Evolutionary conservation across 1,140 invertebrate genomes (phyloP).

Genomic region (Choristoneura fumiferana): DNA sequence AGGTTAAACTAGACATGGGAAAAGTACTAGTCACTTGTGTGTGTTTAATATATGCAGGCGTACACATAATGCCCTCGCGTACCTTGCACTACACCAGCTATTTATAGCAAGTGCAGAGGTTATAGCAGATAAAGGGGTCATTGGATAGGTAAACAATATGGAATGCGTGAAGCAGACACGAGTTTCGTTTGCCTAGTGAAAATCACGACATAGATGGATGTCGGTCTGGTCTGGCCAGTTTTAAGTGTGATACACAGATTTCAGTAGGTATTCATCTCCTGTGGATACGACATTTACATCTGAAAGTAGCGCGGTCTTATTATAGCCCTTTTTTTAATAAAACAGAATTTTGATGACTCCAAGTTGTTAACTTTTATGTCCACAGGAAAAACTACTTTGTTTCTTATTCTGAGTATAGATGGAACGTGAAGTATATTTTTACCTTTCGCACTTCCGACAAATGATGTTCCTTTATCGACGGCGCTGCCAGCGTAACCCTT

Average conservation of each 20-base stretch:
- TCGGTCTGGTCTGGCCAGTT: neutral
- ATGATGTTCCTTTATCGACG: slow-evolving; percentile 17
- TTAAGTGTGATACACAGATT: neutral
- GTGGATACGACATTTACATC: too few species aligned
- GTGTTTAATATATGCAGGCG: neutral
- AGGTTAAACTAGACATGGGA: too few species aligned
- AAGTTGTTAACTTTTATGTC: too few species aligned
- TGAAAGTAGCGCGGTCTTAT: too few species aligned
- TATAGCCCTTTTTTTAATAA: too few species aligned
- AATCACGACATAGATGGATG: neutral
- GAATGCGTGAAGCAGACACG: neutral
- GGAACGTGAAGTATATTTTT: neutral
- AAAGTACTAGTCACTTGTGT: too few species aligned
- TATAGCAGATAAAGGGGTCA: slow-evolving; percentile 7
- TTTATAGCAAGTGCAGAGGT: slow-evolving; percentile 17
- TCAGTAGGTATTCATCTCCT: too few species aligned
- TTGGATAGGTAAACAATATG: slow-evolving; percentile 1
- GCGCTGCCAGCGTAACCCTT: slow-evolving; percentile 19
- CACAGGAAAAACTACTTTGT: too few species aligned
- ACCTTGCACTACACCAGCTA: slow-evolving; percentile 15
- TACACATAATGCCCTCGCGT: neutral
- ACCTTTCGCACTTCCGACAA: slow-evolving; percentile 27
- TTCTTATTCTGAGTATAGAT: too few species aligned
- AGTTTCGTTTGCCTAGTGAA: slow-evolving; percentile 6
- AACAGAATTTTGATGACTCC: too few species aligned